Percentiles rank a stretch among this genome's conserved stretches.
phyloP scores from a whole-genome alignment of 2,888 invertebrate genomes.

The Gymnoscelis rufifasciata region DNA sequence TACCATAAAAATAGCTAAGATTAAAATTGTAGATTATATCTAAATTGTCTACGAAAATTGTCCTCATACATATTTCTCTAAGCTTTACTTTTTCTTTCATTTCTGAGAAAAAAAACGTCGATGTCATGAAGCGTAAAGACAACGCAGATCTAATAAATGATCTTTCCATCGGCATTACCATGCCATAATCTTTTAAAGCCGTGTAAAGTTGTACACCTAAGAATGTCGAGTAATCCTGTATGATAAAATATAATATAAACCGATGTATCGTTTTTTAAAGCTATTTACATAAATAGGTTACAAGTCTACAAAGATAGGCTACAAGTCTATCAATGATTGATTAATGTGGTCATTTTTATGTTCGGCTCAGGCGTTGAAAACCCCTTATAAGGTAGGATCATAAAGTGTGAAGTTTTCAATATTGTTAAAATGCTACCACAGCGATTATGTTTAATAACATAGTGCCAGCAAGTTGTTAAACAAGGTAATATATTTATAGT shows the following conservation, averaged over 20 bases:
- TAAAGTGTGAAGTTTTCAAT: constrained; percentile 24
- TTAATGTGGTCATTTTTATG: constrained; percentile 31
- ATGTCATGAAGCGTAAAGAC: too few relatives aligned
- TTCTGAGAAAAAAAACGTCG: too few relatives aligned
- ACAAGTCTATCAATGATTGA: constrained; percentile 39
- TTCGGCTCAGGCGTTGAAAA: constrained; percentile 9
- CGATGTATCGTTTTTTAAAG: constrained; percentile 35
- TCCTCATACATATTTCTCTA: too few relatives aligned
- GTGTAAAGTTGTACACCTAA: constrained; percentile 47
- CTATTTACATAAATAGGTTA: constrained; percentile 43
- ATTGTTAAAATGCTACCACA: constrained; percentile 22
- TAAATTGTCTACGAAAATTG: too few relatives aligned
- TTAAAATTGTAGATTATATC: too few relatives aligned
- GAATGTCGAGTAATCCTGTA: constrained; percentile 50
- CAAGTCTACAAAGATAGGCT: too few relatives aligned
- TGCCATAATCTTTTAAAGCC: constrained; percentile 56
- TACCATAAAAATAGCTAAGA: too few relatives aligned
- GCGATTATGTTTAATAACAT: constrained; percentile 34
- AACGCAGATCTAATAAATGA: too few relatives aligned
- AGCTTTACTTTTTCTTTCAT: too few relatives aligned
- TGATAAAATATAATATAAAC: constrained; percentile 49
- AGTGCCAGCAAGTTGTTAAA: constrained; percentile 34
- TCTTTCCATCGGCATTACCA: constrained; percentile 52
- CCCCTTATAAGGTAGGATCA: constrained; percentile 22
- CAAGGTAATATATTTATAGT: constrained; percentile 32